A percentile compares a stretch with the other conserved stretches of the same genome.
Conservation (phyloP, 2,797 vertebrate species). For the Enteromius radiatus region DNA sequence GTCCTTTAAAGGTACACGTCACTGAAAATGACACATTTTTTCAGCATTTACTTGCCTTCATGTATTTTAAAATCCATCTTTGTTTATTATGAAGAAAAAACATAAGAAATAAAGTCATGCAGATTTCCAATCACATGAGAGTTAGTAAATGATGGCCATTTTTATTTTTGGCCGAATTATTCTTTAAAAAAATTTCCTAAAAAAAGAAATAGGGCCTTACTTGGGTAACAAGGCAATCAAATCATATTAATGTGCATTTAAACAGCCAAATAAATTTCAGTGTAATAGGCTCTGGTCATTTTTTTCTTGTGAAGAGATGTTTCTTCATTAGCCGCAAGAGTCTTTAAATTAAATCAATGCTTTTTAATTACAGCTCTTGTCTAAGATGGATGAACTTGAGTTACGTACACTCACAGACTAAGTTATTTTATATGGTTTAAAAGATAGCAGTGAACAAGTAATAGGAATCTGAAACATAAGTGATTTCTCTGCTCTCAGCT, state of each 20-base stretch:
- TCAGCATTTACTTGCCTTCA: neutral
- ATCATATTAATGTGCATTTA: neutral
- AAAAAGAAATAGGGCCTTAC: neutral
- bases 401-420: neutral
- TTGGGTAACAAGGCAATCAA: neutral
- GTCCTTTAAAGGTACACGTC: neutral
- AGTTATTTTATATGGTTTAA: neutral
- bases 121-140: neutral
- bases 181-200: neutral
- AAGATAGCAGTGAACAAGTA: neutral
- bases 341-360: neutral
- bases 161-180: neutral
- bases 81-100: neutral
- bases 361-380: neutral
- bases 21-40: neutral
- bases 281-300: neutral
- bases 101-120: neutral
- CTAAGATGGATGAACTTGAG: neutral
- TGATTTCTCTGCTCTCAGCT: conserved; percentile 11
- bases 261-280: neutral
- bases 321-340: neutral
- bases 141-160: neutral
- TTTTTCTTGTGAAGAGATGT: neutral
- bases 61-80: neutral
- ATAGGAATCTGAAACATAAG: conserved; percentile 17